Conservation (phyloP, 2,888 invertebrate genomes). For the Dascillus cervinus region DNA sequence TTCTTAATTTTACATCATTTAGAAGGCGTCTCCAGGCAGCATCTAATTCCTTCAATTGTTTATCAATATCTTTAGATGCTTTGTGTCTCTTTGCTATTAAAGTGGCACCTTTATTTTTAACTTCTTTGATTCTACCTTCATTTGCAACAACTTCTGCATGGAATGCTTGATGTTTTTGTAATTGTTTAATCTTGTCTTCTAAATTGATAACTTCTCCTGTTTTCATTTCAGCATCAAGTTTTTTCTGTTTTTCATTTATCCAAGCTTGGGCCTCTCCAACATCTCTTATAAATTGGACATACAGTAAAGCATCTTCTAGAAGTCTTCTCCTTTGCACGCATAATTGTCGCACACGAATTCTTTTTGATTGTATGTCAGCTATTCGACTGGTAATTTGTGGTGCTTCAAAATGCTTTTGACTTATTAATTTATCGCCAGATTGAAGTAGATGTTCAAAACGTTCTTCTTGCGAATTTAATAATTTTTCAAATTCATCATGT, state of each 20-base stretch:
- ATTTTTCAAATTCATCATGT: slow-evolving; percentile 90
- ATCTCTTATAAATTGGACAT: slow-evolving; percentile 87
- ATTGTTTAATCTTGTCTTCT: slow-evolving; percentile 91
- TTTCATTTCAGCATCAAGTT: slow-evolving; percentile 70
- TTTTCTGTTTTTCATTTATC: slow-evolving; percentile 87
- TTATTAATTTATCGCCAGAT: slow-evolving; percentile 79
- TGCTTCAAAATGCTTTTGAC: slow-evolving; percentile 87
- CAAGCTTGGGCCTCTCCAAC: slow-evolving; percentile 85
- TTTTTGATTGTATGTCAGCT: slow-evolving; percentile 63
- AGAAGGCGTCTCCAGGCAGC: slow-evolving; percentile 71
- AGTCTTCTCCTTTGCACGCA: slow-evolving; percentile 59
- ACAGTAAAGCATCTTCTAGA: slow-evolving; percentile 71
- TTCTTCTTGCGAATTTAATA: slow-evolving; percentile 83
- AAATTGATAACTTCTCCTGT: slow-evolving; percentile 71
- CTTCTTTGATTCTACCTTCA: slow-evolving; percentile 74
- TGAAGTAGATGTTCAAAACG: slow-evolving; percentile 73
- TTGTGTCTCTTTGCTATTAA: slow-evolving; percentile 64
- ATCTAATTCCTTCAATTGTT: slow-evolving; percentile 61
- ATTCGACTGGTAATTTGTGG: slow-evolving; percentile 69
- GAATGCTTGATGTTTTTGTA: slow-evolving; percentile 93
- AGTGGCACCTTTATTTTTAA: slow-evolving; percentile 63
- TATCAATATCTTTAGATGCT: slow-evolving; percentile 60
- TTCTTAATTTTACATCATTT: slow-evolving; percentile 47
- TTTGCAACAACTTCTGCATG: slow-evolving; percentile 87
- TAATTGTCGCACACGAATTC: slow-evolving; percentile 59